Percentiles rank a stretch among this genome's conserved stretches.
These are phyloP conservation scores for Enteromius fasciolatus DNA, from an alignment of 2,797 vertebrate genomes.

Conservation along the genomic window DNA sequence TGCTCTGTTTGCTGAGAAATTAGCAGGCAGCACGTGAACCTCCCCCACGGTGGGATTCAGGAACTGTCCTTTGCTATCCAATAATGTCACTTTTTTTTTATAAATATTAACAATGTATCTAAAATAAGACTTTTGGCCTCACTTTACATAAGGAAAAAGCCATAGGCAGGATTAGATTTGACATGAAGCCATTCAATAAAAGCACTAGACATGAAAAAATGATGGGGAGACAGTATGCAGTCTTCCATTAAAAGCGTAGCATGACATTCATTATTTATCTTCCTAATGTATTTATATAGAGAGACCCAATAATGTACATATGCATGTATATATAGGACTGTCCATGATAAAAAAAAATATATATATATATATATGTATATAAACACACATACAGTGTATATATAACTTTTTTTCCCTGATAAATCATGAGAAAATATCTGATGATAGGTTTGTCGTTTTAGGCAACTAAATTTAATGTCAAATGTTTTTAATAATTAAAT, in stretches of 20 bases:
- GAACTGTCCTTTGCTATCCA: conserved; percentile 58
- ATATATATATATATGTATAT: neutral
- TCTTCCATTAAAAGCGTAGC: conserved; percentile 50
- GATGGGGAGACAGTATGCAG: conserved; percentile 47
- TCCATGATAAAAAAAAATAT: neutral
- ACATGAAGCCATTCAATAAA: conserved; percentile 46
- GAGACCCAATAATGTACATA: neutral
- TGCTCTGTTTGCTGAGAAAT: conserved; percentile 15
- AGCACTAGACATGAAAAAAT: conserved; percentile 45
- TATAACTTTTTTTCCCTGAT: too few species aligned
- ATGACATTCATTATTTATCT: conserved; percentile 60
- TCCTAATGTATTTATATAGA: conserved; percentile 53
- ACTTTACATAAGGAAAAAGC: conserved; percentile 40
- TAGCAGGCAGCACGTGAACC: conserved; percentile 33
- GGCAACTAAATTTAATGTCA: too few species aligned
- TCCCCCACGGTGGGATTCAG: neutral
- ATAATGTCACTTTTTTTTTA: conserved; percentile 48
- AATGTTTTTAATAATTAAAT: too few species aligned
- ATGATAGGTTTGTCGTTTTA: too few species aligned
- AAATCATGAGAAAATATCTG: too few species aligned
- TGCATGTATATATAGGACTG: neutral
- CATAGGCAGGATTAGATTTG: conserved; percentile 26
- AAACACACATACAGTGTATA: neutral
- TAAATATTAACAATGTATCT: conserved; percentile 61
- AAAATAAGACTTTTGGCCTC: conserved; percentile 62